Evolutionary conservation across 1,140 invertebrate species (phyloP).

Genomic region (Condylostylus longicornis): DNA sequence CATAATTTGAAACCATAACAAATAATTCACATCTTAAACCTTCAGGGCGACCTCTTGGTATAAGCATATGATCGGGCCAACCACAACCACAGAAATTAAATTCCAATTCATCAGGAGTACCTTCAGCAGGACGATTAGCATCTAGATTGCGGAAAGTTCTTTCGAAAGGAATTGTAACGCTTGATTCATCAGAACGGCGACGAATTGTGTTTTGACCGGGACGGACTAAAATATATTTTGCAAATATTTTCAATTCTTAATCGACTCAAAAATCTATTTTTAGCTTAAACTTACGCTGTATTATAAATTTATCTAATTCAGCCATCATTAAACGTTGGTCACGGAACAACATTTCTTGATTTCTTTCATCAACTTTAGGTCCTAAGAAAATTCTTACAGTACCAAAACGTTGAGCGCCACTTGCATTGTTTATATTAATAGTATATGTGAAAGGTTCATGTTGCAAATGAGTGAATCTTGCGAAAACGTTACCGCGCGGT

Average conservation of each 20-base stretch:
- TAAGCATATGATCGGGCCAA: slow-evolving; percentile 72
- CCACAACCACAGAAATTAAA: slow-evolving; percentile 75
- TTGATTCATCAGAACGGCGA: slow-evolving; percentile 45
- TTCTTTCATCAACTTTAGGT: slow-evolving; percentile 51
- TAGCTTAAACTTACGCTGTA: slow-evolving; percentile 36
- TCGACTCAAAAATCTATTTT: not conserved
- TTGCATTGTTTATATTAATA: slow-evolving; percentile 47
- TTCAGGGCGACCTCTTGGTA: slow-evolving; percentile 53
- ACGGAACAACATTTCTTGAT: slow-evolving; percentile 42
- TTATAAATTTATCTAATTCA: slow-evolving; percentile 61
- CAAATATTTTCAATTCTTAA: not conserved
- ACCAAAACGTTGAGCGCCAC: slow-evolving; percentile 37
- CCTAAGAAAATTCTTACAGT: slow-evolving; percentile 65
- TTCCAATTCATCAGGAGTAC: slow-evolving; percentile 35
- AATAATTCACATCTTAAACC: slow-evolving; percentile 59
- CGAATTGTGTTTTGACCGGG: slow-evolving; percentile 47
- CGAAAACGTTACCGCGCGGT: slow-evolving; percentile 51
- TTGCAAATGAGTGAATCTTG: slow-evolving; percentile 57
- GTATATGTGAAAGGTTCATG: slow-evolving; percentile 52
- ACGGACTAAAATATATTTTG: slow-evolving; percentile 35
- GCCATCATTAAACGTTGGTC: slow-evolving; percentile 56
- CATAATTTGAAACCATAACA: slow-evolving; percentile 65
- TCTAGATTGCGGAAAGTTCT: slow-evolving; percentile 49
- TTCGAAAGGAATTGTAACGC: slow-evolving; percentile 58
- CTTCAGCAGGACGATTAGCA: slow-evolving; percentile 36